phyloP scores from a whole-genome alignment of 37 sponge, comb jelly and placozoan genomes.

The Halichondria panicea region DNA sequence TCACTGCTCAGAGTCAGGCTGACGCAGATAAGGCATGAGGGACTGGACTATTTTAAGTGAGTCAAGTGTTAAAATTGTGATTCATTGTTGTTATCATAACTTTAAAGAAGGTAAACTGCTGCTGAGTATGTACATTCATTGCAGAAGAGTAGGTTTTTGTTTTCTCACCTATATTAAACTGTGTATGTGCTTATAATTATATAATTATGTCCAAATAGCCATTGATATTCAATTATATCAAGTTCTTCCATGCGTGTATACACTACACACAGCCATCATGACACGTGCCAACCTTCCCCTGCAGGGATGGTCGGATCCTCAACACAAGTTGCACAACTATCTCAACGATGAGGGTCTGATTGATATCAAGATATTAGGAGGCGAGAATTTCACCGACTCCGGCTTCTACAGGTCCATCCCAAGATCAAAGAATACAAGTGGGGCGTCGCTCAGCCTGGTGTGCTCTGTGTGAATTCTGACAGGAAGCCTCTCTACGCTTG shows the following conservation, averaged over 20 bases:
- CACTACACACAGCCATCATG: too few species aligned
- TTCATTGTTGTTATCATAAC: too few species aligned
- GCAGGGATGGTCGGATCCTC: conserved; percentile 71
- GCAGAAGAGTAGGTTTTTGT: too few species aligned
- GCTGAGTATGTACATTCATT: too few species aligned
- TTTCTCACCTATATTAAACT: too few species aligned
- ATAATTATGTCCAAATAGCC: too few species aligned
- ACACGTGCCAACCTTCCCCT: too few species aligned
- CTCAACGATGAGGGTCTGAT: conserved; percentile 50
- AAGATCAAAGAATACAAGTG: conserved; percentile 65
- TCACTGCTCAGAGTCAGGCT: conserved; percentile 64
- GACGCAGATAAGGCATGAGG: conserved; percentile 40
- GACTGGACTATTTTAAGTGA: conserved; percentile 46
- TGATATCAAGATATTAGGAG: conserved; percentile 48
- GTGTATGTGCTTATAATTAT: too few species aligned
- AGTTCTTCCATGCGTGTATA: too few species aligned
- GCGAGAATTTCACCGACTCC: conserved; percentile 65
- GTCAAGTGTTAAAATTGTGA: background rate
- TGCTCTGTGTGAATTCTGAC: conserved; percentile 53
- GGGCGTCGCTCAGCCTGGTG: conserved; percentile 81
- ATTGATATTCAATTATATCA: too few species aligned
- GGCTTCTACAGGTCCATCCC: conserved; percentile 64
- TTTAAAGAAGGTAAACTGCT: too few species aligned
- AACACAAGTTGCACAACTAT: conserved; percentile 66
- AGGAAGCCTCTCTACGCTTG: conserved; percentile 50